These are phyloP conservation scores for Cryptocheilus praepositus DNA, from an alignment of 2,888 invertebrate species.

Conservation along the genomic window DNA sequence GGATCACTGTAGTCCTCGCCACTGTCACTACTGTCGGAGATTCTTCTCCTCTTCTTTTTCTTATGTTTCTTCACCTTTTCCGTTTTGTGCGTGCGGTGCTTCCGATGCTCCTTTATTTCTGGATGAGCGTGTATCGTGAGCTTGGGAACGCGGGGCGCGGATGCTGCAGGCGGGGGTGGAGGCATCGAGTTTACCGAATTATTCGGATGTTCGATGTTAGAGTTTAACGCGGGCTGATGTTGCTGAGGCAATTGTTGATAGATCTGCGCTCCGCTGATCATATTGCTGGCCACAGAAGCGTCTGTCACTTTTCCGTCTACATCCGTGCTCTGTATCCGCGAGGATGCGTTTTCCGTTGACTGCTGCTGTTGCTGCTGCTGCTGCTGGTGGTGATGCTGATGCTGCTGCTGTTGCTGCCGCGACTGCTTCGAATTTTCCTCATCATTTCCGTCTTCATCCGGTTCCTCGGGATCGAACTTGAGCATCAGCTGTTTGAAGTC, in stretches of 20 bases:
- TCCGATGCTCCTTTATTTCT: slow-evolving; percentile 69
- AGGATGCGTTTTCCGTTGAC: slow-evolving; percentile 21
- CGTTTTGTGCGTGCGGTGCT: slow-evolving; percentile 70
- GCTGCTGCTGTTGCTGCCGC: slow-evolving; percentile 13
- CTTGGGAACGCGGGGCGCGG: slow-evolving; percentile 68
- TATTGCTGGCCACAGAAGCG: slow-evolving; percentile 17
- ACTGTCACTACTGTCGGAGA: slow-evolving; percentile 76
- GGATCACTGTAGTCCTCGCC: slow-evolving; percentile 82
- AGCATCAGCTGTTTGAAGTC: slow-evolving; percentile 92
- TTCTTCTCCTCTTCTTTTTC: slow-evolving; percentile 72
- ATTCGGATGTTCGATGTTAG: slow-evolving; percentile 58
- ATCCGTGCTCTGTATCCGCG: slow-evolving; percentile 47
- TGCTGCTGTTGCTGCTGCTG: no score
- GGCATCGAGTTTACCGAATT: slow-evolving; percentile 56
- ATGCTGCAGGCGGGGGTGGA: slow-evolving; percentile 26
- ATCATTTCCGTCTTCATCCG: slow-evolving; percentile 74
- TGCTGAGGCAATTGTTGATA: slow-evolving; percentile 40
- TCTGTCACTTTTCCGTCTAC: slow-evolving; percentile 34
- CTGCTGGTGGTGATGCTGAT: no score
- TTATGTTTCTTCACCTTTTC: slow-evolving; percentile 72
- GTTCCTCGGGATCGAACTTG: slow-evolving; percentile 87
- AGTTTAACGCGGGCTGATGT: slow-evolving; percentile 46
- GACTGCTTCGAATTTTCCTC: slow-evolving; percentile 39
- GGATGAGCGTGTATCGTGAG: slow-evolving; percentile 69
- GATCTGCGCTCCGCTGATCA: slow-evolving; percentile 28